Base-by-base conservation (phyloP, 2,113 vertebrate species). In the Etia nguti region DNA sequence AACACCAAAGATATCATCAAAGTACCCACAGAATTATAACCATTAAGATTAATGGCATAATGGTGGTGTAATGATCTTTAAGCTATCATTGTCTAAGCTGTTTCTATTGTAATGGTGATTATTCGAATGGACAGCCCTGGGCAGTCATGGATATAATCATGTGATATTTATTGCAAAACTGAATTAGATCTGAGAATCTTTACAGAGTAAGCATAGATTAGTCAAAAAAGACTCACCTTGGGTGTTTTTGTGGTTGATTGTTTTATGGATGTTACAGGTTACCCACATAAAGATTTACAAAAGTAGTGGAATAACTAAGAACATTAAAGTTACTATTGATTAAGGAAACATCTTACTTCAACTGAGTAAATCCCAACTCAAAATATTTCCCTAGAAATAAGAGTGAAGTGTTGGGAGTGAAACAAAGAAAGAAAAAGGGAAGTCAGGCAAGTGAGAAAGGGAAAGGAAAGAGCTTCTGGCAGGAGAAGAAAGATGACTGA, bases 11-110 rank as follows among this genome's bases (percentile, higher is more conserved):
- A 65, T 8, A 57, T 57, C 60, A 79, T 75, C 57, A 31, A 57
- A 26, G 29, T 62, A 20, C 52, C 55, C 77, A 43, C 56, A 81
- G 22, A 62, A 68, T 11, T 41, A 83, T 62, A 82, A 41, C 82
- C 82, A 90, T 87, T 68, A 92, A 91, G 89, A 92, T 82, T 41
- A 91, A 94, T 88, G 62, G 65, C 62, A n/a, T 43, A 11, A 36
- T 36, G 62, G 56, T 31, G 85, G 55, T 43, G 38, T 86, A 92
- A 90, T 92, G 89, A 90, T 86, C 90, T 88, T 79, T 75, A 68
- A 57, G 54, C 41, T 50, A 56, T 65, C 20, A 16, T 70, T 82
- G 86, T 79, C 86, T 85, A 31, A 81, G 59, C 36, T 10, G 8
- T 50, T 65, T 77, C 36, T 34, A 7, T 38, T 80, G 59, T 8